phyloP scores from a whole-genome alignment of 1,140 invertebrate species.

The Rhagoletis zephyria region DNA sequence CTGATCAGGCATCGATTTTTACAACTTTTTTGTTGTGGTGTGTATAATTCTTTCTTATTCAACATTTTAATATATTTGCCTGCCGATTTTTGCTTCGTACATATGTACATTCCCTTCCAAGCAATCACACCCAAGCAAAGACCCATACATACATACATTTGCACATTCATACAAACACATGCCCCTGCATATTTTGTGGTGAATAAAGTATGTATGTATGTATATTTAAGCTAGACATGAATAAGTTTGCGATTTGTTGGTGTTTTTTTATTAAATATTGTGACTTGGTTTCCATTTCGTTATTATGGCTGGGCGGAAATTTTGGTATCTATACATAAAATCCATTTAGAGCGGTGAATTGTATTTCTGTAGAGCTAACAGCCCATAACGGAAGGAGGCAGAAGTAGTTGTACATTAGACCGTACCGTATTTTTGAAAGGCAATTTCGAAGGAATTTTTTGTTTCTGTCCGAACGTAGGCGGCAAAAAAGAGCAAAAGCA shows the following conservation, averaged over 20 bases:
- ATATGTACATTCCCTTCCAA: background rate
- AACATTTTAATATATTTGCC: slow-evolving; percentile 29
- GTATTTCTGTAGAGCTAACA: background rate
- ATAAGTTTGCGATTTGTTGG: no score
- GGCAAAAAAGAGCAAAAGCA: no score
- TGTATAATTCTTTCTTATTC: background rate
- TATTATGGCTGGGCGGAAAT: slow-evolving; percentile 11
- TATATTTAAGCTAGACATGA: no score
- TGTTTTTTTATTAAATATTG: no score
- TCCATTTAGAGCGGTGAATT: slow-evolving; percentile 16
- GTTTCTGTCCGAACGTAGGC: no score
- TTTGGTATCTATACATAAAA: slow-evolving; percentile 30
- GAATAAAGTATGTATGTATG: background rate
- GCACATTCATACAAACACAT: background rate
- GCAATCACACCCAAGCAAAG: background rate
- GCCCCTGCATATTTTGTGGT: background rate
- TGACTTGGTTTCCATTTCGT: background rate
- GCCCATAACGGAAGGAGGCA: no score
- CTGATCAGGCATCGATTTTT: slow-evolving; percentile 27
- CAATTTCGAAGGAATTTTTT: no score
- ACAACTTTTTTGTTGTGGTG: background rate
- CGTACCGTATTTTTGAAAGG: no score
- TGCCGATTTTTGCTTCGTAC: background rate
- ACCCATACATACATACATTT: background rate
- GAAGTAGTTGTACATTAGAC: no score